A percentile compares a stretch with the other conserved stretches of the same genome.
These are phyloP conservation scores for Crocidura indochinensis DNA, from an alignment of 2,797 vertebrate species.

Conservation along the genomic window DNA sequence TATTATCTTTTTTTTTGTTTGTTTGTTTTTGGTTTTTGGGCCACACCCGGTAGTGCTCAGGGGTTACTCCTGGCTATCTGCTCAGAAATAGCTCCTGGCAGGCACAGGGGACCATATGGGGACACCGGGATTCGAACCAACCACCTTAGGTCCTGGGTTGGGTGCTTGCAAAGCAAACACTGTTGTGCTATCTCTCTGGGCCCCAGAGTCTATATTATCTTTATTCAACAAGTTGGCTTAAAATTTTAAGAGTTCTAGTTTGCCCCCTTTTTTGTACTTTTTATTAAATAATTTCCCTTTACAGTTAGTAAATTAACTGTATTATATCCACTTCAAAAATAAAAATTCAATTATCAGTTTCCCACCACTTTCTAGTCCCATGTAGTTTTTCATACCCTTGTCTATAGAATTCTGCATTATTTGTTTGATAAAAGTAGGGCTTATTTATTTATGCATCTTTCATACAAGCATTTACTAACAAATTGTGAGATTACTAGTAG, in stretches of 20 bases:
- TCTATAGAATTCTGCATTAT: not conserved
- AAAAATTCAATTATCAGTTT: slow-evolving; percentile 15
- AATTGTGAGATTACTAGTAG: not conserved
- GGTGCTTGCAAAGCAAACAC: no score
- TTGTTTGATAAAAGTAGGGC: not conserved
- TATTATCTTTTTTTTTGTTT: no score
- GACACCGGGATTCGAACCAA: no score
- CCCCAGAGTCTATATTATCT: not conserved
- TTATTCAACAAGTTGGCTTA: not conserved
- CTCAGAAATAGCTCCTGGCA: no score
- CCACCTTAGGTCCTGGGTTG: no score
- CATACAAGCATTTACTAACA: not conserved
- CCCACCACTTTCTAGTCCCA: not conserved
- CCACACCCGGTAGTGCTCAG: no score
- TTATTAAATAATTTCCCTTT: not conserved
- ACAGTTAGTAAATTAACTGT: not conserved
- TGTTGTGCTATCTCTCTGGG: no score
- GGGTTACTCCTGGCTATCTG: no score
- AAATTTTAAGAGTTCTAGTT: slow-evolving; percentile 7
- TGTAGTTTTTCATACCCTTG: not conserved
- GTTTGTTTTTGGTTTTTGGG: no score
- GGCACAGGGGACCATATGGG: no score
- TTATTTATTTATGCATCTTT: not conserved
- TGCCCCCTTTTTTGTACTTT: not conserved
- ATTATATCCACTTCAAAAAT: slow-evolving; percentile 24